Percentiles rank a stretch among this genome's conserved stretches.
phyloP scores from a whole-genome alignment of 1,140 invertebrate species.

The Mylabris phalerata region DNA sequence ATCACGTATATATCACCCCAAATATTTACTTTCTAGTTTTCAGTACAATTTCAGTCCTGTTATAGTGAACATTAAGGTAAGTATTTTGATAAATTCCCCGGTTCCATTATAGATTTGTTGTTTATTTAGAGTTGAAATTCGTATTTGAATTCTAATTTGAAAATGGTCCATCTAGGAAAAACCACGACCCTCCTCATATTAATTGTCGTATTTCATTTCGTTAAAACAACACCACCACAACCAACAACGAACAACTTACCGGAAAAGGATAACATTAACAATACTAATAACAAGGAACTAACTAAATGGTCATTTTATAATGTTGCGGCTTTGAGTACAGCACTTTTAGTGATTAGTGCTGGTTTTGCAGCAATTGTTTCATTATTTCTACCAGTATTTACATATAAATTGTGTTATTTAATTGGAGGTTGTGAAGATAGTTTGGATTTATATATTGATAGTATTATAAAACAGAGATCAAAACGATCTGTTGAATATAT shows the following conservation, averaged over 20 bases:
- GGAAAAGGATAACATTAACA: constrained; percentile 5
- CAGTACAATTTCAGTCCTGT: too few relatives aligned
- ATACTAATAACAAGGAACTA: constrained; percentile 2
- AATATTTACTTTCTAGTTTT: too few relatives aligned
- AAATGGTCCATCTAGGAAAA: too few relatives aligned
- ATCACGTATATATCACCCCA: too few relatives aligned
- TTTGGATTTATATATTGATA: constrained; percentile 27
- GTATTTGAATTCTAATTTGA: too few relatives aligned
- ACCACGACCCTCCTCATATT: too few relatives aligned
- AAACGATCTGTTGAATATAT: constrained; percentile 27
- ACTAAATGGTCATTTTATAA: constrained; percentile 20
- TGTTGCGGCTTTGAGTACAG: constrained; percentile 15
- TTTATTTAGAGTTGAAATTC: too few relatives aligned
- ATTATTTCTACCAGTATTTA: constrained; percentile 25
- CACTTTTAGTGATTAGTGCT: constrained; percentile 24
- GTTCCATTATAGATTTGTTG: too few relatives aligned
- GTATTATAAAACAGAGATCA: constrained; percentile 11
- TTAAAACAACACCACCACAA: background rate
- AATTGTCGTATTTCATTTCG: too few relatives aligned
- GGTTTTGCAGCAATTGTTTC: constrained; percentile 21
- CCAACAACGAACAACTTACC: constrained; percentile 2
- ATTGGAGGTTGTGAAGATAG: constrained; percentile 32
- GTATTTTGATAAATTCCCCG: too few relatives aligned
- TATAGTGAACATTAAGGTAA: too few relatives aligned
- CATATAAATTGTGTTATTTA: constrained; percentile 34